A percentile compares a stretch with the other conserved stretches of the same genome.
Evolutionary conservation across 1,140 invertebrate genomes (phyloP).

Genomic region (Heliconius melpomene): DNA sequence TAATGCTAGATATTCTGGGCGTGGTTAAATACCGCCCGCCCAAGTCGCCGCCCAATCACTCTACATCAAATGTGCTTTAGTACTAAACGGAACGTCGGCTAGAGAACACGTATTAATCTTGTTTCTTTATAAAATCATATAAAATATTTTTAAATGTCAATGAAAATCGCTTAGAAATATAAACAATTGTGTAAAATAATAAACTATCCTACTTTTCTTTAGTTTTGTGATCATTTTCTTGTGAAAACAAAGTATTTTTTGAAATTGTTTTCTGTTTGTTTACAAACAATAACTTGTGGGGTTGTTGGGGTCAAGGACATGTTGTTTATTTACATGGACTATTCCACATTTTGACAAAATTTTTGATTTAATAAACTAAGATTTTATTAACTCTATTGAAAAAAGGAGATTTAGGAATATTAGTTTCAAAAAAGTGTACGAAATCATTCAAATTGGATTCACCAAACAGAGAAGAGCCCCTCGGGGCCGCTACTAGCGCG

Average conservation of each 20-base stretch:
- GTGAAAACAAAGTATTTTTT: constrained; percentile 1
- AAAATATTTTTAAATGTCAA: neutral
- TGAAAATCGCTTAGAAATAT: neutral
- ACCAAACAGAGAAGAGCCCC: constrained; percentile 52
- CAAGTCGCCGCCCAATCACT: constrained; percentile 34
- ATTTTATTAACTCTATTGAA: too few species aligned
- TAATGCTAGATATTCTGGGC: constrained; percentile 43
- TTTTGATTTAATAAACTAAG: neutral
- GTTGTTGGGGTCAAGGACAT: constrained; percentile 31
- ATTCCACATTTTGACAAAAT: neutral
- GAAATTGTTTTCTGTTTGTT: constrained; percentile 46
- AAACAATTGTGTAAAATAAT: neutral
- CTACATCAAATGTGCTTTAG: constrained; percentile 25
- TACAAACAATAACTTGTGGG: constrained; percentile 49
- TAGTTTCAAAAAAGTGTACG: constrained; percentile 18
- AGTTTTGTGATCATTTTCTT: neutral
- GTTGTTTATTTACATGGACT: neutral
- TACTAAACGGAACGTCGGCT: neutral
- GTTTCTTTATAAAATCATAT: neutral
- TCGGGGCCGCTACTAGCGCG: constrained; percentile 50
- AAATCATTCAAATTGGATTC: constrained; percentile 71
- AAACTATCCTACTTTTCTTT: neutral
- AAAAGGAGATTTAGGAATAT: neutral
- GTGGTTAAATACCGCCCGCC: constrained; percentile 34
- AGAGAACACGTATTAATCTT: constrained; percentile 20